Percentiles rank a stretch among this genome's conserved stretches.
phyloP scores from a whole-genome alignment of 2,888 invertebrate genomes.

The Mantis religiosa region DNA sequence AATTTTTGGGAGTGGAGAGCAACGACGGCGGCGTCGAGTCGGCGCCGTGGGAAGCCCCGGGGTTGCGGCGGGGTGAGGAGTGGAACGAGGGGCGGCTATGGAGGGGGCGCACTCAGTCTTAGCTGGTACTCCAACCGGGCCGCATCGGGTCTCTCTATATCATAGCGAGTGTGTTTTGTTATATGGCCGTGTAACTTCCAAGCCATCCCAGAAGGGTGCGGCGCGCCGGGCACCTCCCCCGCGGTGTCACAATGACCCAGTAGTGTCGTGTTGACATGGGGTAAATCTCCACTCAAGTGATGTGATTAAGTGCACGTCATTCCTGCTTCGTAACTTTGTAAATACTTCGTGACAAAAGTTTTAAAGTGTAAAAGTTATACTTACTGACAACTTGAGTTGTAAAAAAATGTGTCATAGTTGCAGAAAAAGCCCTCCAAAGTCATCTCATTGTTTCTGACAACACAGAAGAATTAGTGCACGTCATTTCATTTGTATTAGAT shows the following conservation, averaged over 20 bases:
- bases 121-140: neutral
- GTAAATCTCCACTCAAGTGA: neutral
- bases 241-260: neutral
- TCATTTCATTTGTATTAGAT: no score
- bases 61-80: no score
- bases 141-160: neutral
- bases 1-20: neutral
- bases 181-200: neutral
- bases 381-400: no score
- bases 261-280: neutral
- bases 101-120: neutral
- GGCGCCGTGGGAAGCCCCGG: neutral
- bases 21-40: neutral
- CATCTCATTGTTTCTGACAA: no score
- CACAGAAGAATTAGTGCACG: no score
- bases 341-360: neutral
- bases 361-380: neutral
- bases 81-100: neutral
- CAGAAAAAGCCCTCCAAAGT: no score
- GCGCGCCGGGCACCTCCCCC: no score
- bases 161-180: neutral
- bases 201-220: neutral
- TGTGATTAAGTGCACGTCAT: no score
- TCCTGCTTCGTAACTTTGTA: no score
- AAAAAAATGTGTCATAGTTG: no score